These are phyloP conservation scores for Notothenia coriiceps DNA, from an alignment of 2,113 vertebrate genomes.

Conservation along the genomic window DNA sequence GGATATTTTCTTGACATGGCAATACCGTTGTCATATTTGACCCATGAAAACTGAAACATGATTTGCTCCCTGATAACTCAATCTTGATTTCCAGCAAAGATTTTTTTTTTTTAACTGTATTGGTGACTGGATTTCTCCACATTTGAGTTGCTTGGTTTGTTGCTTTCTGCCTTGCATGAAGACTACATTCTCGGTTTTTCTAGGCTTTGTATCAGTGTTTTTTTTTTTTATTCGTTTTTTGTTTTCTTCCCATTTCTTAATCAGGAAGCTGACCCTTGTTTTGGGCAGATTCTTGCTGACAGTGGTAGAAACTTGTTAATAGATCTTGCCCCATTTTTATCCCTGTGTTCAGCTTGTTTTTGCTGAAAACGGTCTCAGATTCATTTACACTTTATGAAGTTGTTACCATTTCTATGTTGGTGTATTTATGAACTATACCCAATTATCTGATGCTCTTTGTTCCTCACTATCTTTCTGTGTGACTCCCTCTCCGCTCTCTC, in stretches of 20 bases:
- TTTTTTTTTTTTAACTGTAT: constrained; percentile 74
- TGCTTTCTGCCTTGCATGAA: constrained; percentile 75
- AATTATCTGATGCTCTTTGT: constrained; percentile 45
- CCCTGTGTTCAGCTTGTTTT: constrained; percentile 53
- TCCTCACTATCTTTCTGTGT: constrained; percentile 54
- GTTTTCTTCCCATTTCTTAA: constrained; percentile 82
- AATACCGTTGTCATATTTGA: constrained; percentile 87
- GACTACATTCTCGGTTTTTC: constrained; percentile 60
- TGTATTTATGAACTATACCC: constrained; percentile 26
- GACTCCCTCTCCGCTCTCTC: constrained; percentile 40
- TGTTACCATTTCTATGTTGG: constrained; percentile 86
- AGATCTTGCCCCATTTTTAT: constrained; percentile 66
- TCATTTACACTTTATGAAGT: constrained; percentile 90
- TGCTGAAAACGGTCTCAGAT: constrained; percentile 58
- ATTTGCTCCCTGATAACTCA: constrained; percentile 88
- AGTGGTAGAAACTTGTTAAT: constrained; percentile 55
- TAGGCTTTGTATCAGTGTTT: constrained; percentile 72
- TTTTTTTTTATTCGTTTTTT: constrained; percentile 73
- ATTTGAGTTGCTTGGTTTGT: constrained; percentile 64
- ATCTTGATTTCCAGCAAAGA: constrained; percentile 95
- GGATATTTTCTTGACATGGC: constrained; percentile 83
- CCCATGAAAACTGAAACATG: constrained; percentile 81
- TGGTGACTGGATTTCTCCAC: constrained; percentile 77
- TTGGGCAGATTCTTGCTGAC: constrained; percentile 86
- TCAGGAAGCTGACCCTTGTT: constrained; percentile 85